Evolutionary conservation across 1,140 invertebrate species (phyloP).

Genomic region (Andrena cerasifolii): DNA sequence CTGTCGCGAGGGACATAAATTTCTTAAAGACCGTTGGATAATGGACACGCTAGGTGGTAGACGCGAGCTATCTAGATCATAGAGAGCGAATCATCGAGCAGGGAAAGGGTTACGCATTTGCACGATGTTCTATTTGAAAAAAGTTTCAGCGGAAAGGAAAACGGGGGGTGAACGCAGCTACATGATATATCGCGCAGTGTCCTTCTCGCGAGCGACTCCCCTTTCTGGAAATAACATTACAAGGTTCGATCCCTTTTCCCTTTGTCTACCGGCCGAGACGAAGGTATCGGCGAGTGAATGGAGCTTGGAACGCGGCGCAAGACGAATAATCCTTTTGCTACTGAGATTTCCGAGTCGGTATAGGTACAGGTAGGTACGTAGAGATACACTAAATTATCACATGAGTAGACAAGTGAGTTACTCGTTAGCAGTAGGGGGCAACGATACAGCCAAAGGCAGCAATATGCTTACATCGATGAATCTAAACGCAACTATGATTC

Average conservation of each 20-base stretch:
- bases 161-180: not conserved
- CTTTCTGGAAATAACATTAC: no score
- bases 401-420: slow-evolving; percentile 81
- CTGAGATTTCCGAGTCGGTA: slow-evolving; percentile 59
- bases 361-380: slow-evolving; percentile 77
- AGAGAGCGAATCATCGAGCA: slow-evolving; percentile 31
- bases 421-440: slow-evolving; percentile 80
- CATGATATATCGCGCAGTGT: not conserved
- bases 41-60: slow-evolving; percentile 51
- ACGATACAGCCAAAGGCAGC: slow-evolving; percentile 81
- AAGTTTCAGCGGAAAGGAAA: not conserved
- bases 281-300: slow-evolving; percentile 4
- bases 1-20: slow-evolving; percentile 25
- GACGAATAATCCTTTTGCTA: slow-evolving; percentile 54
- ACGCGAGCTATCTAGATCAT: slow-evolving; percentile 44
- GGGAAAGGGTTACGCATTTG: slow-evolving; percentile 37
- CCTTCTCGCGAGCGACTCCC: no score
- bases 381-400: slow-evolving; percentile 81
- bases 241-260: not conserved
- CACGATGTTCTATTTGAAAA: not conserved
- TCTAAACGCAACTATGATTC: slow-evolving; percentile 69
- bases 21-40: slow-evolving; percentile 22
- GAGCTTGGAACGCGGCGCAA: slow-evolving; percentile 33
- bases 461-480: slow-evolving; percentile 76
- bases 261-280: not conserved